Percentiles rank a stretch among this genome's conserved stretches.
Evolutionary conservation across 2,888 invertebrate species (phyloP).

Genomic region (Lamproptera curius): DNA sequence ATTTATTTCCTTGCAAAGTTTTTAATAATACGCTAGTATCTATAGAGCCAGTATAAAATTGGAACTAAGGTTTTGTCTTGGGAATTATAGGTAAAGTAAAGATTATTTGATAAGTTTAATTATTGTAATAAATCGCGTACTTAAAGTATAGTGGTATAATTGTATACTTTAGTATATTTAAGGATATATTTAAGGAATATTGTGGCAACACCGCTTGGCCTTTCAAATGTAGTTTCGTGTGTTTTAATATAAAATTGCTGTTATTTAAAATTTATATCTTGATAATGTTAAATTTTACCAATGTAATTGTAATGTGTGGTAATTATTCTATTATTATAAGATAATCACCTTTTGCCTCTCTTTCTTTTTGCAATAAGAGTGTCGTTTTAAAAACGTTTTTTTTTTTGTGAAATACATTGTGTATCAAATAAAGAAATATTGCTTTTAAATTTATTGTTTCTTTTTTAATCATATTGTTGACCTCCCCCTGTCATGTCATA

Average conservation of each 20-base stretch:
- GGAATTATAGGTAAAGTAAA: constrained; percentile 5
- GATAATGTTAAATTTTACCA: constrained; percentile 33
- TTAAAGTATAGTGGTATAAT: constrained; percentile 18
- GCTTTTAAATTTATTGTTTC: too few species aligned
- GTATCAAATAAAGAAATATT: constrained; percentile 53
- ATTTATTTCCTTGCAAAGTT: constrained; percentile 36
- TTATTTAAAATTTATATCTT: constrained; percentile 42
- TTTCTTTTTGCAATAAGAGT: constrained; percentile 72
- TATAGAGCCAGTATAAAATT: constrained; percentile 36
- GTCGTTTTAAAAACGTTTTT: constrained; percentile 75
- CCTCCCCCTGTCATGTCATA: too few species aligned
- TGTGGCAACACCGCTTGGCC: constrained; percentile 79
- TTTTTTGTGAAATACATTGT: constrained; percentile 73
- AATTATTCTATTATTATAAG: constrained; percentile 37
- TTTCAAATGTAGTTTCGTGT: constrained; percentile 70
- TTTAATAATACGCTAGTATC: constrained; percentile 35
- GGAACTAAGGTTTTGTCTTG: constrained; percentile 6
- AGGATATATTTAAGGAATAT: constrained; percentile 43
- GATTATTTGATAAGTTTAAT: constrained; percentile 8
- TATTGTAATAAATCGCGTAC: constrained; percentile 12
- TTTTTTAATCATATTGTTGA: too few species aligned
- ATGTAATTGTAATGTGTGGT: constrained; percentile 34
- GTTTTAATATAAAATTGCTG: constrained; percentile 52
- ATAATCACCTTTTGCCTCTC: constrained; percentile 68
- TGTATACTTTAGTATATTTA: constrained; percentile 8